Evolutionary conservation across 2,888 invertebrate species (phyloP), one percentile per base, ranked within the genome.

Genomic region (Lomographa bimaculata): DNA sequence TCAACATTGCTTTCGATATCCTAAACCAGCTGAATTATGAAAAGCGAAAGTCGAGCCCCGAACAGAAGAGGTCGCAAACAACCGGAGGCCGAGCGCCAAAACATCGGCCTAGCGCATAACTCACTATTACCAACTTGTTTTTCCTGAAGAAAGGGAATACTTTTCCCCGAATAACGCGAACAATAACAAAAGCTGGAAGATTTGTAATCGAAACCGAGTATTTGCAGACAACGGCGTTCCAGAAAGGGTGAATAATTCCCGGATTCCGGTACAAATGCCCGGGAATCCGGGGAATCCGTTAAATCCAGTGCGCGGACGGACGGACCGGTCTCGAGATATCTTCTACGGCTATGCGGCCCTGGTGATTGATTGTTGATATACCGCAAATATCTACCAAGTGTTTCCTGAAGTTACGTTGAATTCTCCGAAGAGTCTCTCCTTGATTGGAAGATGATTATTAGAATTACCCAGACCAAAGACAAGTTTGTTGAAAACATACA

Each of bases 221-320:
- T 55, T 57, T 57, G 60, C 48, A 58, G 52, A 54, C 54, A 57
- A 56, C 56, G 61, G 56, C 55, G 51, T 58, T 43, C 42, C 46
- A 52, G 64, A 76, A 83, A 79, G 84, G 83, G 83, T 82, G 81
- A 82, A 83, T 83, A 84, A 79, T 75, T 71, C 68, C 50, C 53
- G 64, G 71, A 60, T 62, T 50, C 43, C 57, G 32, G 42, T 66
- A 71, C 72, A 71, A 74, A 76, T 72, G 64, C 64, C 62, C 56
- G 42, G 48, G 60, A 64, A 73, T 68, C 76, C 61, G 56, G 43
- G 46, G 58, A 63, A 72, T 66, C 77, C 53, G 61, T 21, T 60
- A 79, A 79, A 80, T 76, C 82, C 82, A 79, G 64, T 78, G 55
- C 61, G 64, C 69, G 58, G 64, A 59, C 60, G 58, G 63, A 69